Evolutionary conservation across 2,888 invertebrate genomes (phyloP), one percentile per base, ranked within the genome.

Genomic region (Odontocolon sp.): DNA sequence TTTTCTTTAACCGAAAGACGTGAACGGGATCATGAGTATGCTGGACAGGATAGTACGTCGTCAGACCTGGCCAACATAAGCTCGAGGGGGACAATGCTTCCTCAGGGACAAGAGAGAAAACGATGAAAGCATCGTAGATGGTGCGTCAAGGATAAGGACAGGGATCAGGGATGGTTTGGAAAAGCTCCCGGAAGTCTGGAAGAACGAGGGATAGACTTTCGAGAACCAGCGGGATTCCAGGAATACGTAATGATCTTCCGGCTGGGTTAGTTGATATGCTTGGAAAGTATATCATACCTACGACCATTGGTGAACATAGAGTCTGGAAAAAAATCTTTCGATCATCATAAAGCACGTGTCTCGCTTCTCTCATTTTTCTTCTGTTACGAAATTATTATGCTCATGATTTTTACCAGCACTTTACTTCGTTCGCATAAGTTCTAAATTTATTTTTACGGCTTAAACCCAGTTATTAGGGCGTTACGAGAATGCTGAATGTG

Each of bases 181-280:
- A 68, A 68, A 21, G 54, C 47, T 18, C 61, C 50, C 31, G 52
- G 38, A 45, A 40, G 36, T 38, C 21, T 40, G 21, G 9, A 56
- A 36, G 6, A 66, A 42, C 16, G 64, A 76, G 57, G n/a, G n/a
- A n/a, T n/a, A n/a, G n/a, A n/a, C n/a, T 75, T 63, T 64, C 61
- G 54, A 47, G 68, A 69, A 67, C 40, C 73, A 77, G 69, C 52
- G 64, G 36, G 72, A 68, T 54, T 70, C 70, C 69, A 47, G 69
- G 78, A 80, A 78, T 78, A 78, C 80, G 69, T 78, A 80, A 80
- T 76, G 78, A 78, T 70, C 56, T 77, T 69, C 68, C 68, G 52
- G 40, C 56, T 64, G 59, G 50, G 71, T 64, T 63, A 50, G 11
- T 63, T 68, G 72, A 72, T 77, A 68, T 68, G 36, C 72, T 11